Base-by-base conservation (phyloP, 2,888 invertebrate genomes). In the Podotricha telesiphe region DNA sequence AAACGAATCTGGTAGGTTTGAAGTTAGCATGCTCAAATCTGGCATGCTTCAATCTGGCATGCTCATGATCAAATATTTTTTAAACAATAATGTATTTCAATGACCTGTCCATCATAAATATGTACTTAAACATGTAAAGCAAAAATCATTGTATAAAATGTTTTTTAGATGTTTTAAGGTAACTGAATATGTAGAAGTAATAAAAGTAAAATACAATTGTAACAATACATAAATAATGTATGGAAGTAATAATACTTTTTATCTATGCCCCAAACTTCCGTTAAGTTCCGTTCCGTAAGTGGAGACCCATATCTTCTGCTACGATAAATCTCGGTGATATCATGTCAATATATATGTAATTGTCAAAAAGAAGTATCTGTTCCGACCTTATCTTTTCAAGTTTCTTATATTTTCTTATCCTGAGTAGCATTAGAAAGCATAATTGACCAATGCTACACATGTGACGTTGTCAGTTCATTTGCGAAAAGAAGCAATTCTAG, bases 301-400 rank as follows among this genome's bases (percentile, higher is more conserved):
- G 67, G 67, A 67, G 51, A 61, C 67, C 59, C 51, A 50, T 19
- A 67, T 34, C 61, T 67, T 59, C 19, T 61, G 28, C 28, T 42
- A 51, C 50, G 42, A 59, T 51, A 42, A 42, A 50, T 67, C 37
- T 42, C 42, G 20, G 40, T 1, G 50, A 58, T 42, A 34, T 22
- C 22, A 53, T 67, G 51, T 53, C 61, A 34, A 61, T 45, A 53
- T 37, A 4, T 42, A 13, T 42, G 13, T 42, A 45, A 17, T 45
- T 67, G 51, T 53, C 51, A 20, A 53, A 61, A 28, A 28, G 34
- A 28, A 28, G 34, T 42, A 19, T 13, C n/a, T 42, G 15, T 17
- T 66, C 2, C 34, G 45, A 17, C 22, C n/a, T n/a, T n/a, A n/a
- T n/a, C n/a, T 34, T 51, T 61, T 59, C 34, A 28, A 4, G 6